Base-by-base conservation (phyloP, 2,888 invertebrate species). In the Heterodera filipjevi region DNA sequence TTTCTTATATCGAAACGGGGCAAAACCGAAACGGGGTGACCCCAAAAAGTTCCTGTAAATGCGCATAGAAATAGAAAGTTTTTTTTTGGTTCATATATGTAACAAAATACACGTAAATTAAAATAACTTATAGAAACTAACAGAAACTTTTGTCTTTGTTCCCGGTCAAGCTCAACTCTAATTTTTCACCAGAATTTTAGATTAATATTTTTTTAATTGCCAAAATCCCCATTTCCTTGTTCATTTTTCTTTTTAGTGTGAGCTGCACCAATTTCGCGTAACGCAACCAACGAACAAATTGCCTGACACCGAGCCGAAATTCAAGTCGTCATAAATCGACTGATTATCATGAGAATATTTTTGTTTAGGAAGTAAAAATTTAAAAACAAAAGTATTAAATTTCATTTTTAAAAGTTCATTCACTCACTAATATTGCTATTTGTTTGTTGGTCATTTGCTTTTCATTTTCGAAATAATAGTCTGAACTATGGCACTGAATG, bases 221-320 rank as follows among this genome's bases (percentile, higher is more conserved):
- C 49, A 49, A 2, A 49, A 49, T 2, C 22, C 6, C 6, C 6
- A 19, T n/a, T 77, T 33, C 35, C 30, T 32, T 10, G 76, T 84
- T 81, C 6, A 19, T n/a, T 77, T 33, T 27, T 22, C 22, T 10
- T 77, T 84, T 81, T 53, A 85, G 86, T 78, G 84, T 64, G 83
- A 80, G 32, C 86, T 88, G 84, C 80, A 81, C 30, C 79, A 83
- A 74, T 81, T 77, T 53, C 87, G 88, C 35, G 87, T 85, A 2
- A 79, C 83, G 59, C 88, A 88, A 81, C 88, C 88, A 30, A 83
- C 85, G 22, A 85, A 87, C 79, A 83, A 84, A 76, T 82, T 82
- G 77, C 85, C 87, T 49, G 88, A 88, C 79, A 82, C 81, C n/a
- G 76, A 84, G 76, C 88, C 88, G 33, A 82, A 84, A 70, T 75